Evolutionary conservation across 2,797 vertebrate species (phyloP), one percentile per base, ranked within the genome.

Genomic region (Enoplosus armatus): DNA sequence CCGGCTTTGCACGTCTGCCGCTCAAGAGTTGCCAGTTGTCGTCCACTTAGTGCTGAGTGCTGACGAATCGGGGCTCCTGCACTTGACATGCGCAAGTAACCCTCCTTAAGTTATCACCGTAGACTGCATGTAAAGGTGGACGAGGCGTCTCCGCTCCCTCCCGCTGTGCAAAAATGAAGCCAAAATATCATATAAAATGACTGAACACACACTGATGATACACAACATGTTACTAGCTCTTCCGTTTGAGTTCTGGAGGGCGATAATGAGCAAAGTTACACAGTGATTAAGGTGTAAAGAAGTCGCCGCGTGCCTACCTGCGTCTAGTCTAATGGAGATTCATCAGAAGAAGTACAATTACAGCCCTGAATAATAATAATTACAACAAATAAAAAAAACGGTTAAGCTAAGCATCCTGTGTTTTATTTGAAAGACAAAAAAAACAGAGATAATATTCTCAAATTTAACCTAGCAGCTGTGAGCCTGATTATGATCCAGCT

Each of bases 401-500:
- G 8, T 35, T 10, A 35, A 76, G 15, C 2, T 9, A 20, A 26
- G 5, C 55, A 15, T 37, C 14, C 5, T n/a, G 16, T 26, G 6
- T 69, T 35, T 51, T 24, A 65, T 54, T 29, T 65, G 29, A 53
- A 50, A 26, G n/a, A 29, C 29, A 6, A 22, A 27, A 55, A 41
- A 48, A 29, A 51, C 15, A 66, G 26, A 53, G 50, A 48, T 22
- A 48, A 48, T 48, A n/a, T 22, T 61, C 31, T 65, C 29, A 48
- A 10, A 27, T 59, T 16, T 33, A 63, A 53, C 9, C 6, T 20
- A 33, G 14, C 45, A 31, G 58, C 11, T 67, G 22, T 47, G 37
- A 55, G 31, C 41, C 43, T 70, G 33, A 51, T 73, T n/a, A n/a
- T n/a, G n/a, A n/a, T 56, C 50, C 55, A 56, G 12, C 80, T 77